A percentile compares a stretch with the other conserved stretches of the same genome.
Evolutionary conservation across 2,113 vertebrate species (phyloP).

Genomic region (Atlantisia rogersi): DNA sequence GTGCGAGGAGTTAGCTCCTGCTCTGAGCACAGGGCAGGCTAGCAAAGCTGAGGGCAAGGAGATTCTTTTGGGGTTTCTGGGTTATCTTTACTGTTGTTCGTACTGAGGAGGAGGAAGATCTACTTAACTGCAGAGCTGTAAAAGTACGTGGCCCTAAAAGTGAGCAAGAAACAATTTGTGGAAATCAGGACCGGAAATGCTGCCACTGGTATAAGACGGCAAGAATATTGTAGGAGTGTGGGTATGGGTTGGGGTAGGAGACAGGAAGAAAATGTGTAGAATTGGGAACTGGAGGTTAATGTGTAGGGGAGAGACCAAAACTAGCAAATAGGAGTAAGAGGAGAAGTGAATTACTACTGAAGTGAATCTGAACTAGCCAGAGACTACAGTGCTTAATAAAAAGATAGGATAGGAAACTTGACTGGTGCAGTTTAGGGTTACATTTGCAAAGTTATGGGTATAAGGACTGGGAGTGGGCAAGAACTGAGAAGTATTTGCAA

Average conservation of each 20-base stretch:
- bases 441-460: not conserved
- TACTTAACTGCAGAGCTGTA: not conserved
- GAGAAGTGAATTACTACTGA: not conserved
- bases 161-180: not conserved
- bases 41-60: not conserved
- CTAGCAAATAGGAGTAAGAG: not conserved
- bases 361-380: not conserved
- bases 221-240: not conserved
- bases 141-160: not conserved
- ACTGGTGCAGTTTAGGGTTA: not conserved
- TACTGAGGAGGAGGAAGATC: not conserved
- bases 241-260: not conserved
- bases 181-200: not conserved
- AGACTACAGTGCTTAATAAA: not conserved
- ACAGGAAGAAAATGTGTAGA: not conserved
- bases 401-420: not conserved
- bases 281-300: not conserved
- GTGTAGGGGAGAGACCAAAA: not conserved
- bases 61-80: not conserved
- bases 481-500: not conserved
- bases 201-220: not conserved
- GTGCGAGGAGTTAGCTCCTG: not conserved
- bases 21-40: not conserved
- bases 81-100: not conserved
- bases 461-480: not conserved